phyloP scores from a whole-genome alignment of 2,113 vertebrate genomes.

The human (Homo sapiens) region DNA sequence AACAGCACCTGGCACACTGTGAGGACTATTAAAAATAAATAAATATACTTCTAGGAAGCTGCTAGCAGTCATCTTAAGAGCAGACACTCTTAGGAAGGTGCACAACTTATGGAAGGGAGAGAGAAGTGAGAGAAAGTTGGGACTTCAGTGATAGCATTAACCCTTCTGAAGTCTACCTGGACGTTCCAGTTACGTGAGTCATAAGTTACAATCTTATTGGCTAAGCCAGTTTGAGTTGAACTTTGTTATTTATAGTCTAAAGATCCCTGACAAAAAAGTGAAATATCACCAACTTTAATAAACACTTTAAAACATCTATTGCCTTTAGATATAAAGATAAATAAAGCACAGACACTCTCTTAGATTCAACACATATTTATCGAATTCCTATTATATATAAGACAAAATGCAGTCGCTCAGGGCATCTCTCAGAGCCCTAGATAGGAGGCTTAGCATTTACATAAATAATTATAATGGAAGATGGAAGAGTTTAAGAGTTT shows the following conservation, averaged over 20 bases:
- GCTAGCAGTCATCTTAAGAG: neutral
- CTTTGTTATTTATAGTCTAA: conserved; percentile 1
- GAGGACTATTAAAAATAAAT: neutral
- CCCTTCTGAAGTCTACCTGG: neutral
- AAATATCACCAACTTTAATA: conserved; percentile 12
- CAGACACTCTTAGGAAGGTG: neutral
- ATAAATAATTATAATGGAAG: neutral
- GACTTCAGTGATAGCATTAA: neutral
- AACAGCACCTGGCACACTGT: neutral
- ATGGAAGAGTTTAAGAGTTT: neutral
- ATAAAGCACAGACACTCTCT: neutral
- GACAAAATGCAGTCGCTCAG: neutral
- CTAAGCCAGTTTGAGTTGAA: neutral
- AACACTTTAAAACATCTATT: neutral
- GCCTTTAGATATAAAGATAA: neutral
- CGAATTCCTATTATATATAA: neutral
- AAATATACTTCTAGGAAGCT: neutral
- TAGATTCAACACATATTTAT: neutral
- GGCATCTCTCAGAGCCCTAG: neutral
- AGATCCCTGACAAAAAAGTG: neutral
- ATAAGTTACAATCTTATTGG: neutral
- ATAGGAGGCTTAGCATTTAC: neutral
- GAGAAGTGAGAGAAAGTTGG: neutral
- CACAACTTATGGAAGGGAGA: neutral
- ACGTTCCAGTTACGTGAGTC: neutral